Evolutionary conservation across 2,113 vertebrate genomes (phyloP), one percentile per base, ranked within the genome.

Genomic region (Oreochromis spilurus): DNA sequence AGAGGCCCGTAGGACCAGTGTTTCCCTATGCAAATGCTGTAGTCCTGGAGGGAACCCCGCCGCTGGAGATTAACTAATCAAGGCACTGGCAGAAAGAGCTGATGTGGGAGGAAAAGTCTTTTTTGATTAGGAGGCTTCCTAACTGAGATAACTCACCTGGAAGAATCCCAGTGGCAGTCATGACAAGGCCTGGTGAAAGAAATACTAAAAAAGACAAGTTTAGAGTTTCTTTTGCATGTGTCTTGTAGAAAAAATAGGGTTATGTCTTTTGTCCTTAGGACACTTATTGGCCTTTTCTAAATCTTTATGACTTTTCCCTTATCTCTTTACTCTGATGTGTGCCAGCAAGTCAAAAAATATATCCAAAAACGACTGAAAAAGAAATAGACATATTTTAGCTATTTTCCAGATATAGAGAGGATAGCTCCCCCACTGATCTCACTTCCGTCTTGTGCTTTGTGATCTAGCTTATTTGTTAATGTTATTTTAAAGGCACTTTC

Each of bases 61-160:
- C 57, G 57, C 31, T 85, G 82, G 40, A 91, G 65, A 87, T 90
- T 16, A 87, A 70, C 67, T 87, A 84, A 92, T 92, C 91, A 90
- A 91, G 84, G 40, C 58, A 55, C 16, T 29, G 67, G 55, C 67
- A 82, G 36, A 62, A 84, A 88, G 78, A 89, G 55, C 24, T 29
- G 3, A 50, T 81, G 12, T 81, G 43, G 9, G 13, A 26, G 54
- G 40, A 36, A 80, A 86, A 83, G 12, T 45, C 6, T 65, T 55
- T 54, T 86, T 88, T 89, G 34, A 90, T 90, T 82, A 82, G 36
- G 26, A 83, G 5, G 45, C 19, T 58, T 87, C 45, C 43, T 82
- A 29, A 84, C 79, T 80, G 54, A 86, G 77, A 84, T 16, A 85
- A 82, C 72, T 89, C 65, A 91, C 87, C 75, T 84, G 60, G 43